These are phyloP conservation scores for Polypedilum pembai DNA, from an alignment of 1,140 invertebrate species.

Conservation along the genomic window DNA sequence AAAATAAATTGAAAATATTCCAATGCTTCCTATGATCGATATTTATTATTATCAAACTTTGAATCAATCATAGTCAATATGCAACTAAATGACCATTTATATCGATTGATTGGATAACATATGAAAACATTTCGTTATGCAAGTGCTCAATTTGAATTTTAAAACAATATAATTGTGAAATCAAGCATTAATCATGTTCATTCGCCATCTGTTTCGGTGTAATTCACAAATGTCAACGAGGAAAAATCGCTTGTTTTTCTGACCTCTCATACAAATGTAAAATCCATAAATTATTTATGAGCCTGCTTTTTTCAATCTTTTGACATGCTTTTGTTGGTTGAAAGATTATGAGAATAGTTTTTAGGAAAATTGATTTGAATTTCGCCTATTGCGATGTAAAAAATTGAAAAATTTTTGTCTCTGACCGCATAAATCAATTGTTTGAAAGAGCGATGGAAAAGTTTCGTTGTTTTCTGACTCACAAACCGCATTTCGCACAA, in stretches of 20 bases:
- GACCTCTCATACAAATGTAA: neutral
- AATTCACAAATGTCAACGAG: conserved; percentile 12
- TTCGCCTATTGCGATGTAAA: neutral
- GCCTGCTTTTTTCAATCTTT: neutral
- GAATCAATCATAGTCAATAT: too few relatives aligned
- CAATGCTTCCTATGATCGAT: too few relatives aligned
- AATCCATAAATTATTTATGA: neutral
- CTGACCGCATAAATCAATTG: neutral
- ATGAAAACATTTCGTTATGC: too few relatives aligned
- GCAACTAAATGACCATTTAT: too few relatives aligned
- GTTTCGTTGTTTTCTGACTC: neutral
- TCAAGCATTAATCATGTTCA: conserved; percentile 26
- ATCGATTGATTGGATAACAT: too few relatives aligned
- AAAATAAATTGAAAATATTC: too few relatives aligned
- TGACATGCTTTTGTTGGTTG: neutral
- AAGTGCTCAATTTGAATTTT: too few relatives aligned
- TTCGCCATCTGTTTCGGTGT: neutral
- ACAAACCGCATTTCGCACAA: conserved; percentile 6
- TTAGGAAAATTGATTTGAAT: neutral
- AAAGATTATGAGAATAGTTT: neutral
- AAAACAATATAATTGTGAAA: neutral
- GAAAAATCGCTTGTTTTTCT: neutral
- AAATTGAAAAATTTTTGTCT: neutral
- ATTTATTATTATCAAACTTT: too few relatives aligned
- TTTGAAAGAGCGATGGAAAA: neutral